Evolutionary conservation across 1,140 invertebrate genomes (phyloP).

Genomic region (Eulimnadia texana): DNA sequence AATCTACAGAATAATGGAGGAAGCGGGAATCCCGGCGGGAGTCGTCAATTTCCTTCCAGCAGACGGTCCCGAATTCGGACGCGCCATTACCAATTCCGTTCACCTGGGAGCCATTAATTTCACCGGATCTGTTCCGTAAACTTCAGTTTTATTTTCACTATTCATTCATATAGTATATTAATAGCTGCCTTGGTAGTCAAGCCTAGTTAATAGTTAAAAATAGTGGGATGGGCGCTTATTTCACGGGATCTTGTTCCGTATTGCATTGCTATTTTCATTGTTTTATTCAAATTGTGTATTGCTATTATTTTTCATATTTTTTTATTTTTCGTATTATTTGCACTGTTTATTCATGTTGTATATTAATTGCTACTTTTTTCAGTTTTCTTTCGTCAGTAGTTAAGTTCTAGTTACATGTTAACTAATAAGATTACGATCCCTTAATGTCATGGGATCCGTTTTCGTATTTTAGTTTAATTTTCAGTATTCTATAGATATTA

Average conservation of each 20-base stretch:
- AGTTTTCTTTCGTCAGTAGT: no score
- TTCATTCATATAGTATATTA: not conserved
- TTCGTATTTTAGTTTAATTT: no score
- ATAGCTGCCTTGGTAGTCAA: not conserved
- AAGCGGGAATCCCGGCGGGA: conserved; percentile 85
- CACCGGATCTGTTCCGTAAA: conserved; percentile 81
- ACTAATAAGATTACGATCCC: no score
- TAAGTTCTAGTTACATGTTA: no score
- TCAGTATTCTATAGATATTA: no score
- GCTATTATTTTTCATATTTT: conserved; percentile 12
- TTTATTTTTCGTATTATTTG: no score
- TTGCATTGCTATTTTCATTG: not conserved
- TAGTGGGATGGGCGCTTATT: not conserved
- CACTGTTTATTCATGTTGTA: no score
- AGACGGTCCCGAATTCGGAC: conserved; percentile 67
- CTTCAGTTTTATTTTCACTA: conserved; percentile 17
- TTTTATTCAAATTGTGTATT: not conserved
- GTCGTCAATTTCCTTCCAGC: conserved; percentile 92
- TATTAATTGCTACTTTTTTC: no score
- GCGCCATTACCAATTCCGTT: conserved; percentile 70
- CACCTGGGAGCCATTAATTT: conserved; percentile 91
- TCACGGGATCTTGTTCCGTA: no score
- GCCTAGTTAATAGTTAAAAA: not conserved
- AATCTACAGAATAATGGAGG: conserved; percentile 81
- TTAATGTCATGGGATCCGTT: no score